Percentiles rank a stretch among this genome's conserved stretches.
Conservation (phyloP, 2,113 vertebrate species). For the Litocranius walleri region DNA sequence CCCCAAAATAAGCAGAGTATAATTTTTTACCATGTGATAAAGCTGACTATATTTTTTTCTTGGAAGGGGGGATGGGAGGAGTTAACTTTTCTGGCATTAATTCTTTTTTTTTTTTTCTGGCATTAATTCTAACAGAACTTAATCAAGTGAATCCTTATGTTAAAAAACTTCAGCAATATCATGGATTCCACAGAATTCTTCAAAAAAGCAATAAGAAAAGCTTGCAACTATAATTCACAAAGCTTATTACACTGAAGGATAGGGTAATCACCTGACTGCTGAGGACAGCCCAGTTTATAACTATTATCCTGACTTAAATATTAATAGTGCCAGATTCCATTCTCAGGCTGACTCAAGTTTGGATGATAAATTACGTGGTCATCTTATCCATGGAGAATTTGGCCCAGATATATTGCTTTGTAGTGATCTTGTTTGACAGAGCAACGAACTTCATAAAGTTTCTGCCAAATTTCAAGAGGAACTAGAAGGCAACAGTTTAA, state of each 20-base stretch:
- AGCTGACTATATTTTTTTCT: neutral
- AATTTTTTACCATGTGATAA: neutral
- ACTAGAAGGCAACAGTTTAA: neutral
- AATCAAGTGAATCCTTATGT: neutral
- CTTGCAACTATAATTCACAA: neutral
- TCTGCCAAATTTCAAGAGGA: conserved; percentile 15
- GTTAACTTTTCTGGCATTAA: neutral
- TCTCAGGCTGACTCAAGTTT: neutral
- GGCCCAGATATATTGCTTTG: neutral
- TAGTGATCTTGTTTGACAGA: neutral
- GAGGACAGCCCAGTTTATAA: neutral
- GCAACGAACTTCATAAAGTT: neutral
- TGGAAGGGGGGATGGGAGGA: neutral
- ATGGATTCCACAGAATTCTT: neutral
- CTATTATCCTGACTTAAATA: neutral
- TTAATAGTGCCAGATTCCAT: neutral
- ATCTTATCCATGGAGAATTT: neutral
- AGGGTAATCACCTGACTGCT: neutral
- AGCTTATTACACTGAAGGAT: neutral
- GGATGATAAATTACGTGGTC: neutral
- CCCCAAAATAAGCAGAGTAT: neutral
- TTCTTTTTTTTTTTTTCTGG: neutral
- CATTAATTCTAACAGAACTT: conserved; percentile 11
- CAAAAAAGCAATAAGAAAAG: neutral
- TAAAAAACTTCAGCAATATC: neutral